Conservation (phyloP, 2,888 invertebrate genomes). For the Pseudeuparius sepicola region DNA sequence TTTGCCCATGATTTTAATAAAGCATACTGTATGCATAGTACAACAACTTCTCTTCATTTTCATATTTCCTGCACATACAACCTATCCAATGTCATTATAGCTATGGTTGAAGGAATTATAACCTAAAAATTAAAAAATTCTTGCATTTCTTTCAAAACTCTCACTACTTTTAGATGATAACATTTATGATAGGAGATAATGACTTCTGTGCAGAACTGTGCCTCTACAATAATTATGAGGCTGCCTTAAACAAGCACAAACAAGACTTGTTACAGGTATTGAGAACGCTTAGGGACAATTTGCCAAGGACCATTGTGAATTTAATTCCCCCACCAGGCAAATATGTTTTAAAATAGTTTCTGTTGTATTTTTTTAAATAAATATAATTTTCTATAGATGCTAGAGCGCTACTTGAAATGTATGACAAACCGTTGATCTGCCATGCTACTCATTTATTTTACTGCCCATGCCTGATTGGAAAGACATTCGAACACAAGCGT, state of each 20-base stretch:
- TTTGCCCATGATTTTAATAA: no score
- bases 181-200: constrained; percentile 50
- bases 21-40: no score
- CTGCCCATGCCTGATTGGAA: constrained; percentile 45
- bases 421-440: constrained; percentile 16
- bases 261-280: constrained; percentile 42
- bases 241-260: constrained; percentile 39
- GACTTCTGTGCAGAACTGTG: constrained; percentile 53
- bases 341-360: constrained; percentile 19
- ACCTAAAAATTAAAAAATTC: no score
- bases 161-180: constrained; percentile 41
- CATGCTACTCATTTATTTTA: constrained; percentile 14
- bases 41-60: no score
- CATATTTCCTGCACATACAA: no score
- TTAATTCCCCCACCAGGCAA: constrained; percentile 44
- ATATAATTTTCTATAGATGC: constrained; percentile 17
- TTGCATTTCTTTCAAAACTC: no score
- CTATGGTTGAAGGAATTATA: no score
- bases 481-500: constrained; percentile 29
- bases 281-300: constrained; percentile 44
- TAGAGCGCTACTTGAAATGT: constrained; percentile 13
- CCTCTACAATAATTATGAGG: constrained; percentile 37
- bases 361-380: constrained; percentile 11
- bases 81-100: no score
- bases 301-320: constrained; percentile 51